Base-by-base conservation (phyloP, 1,140 invertebrate genomes). In the Plodia interpunctella region DNA sequence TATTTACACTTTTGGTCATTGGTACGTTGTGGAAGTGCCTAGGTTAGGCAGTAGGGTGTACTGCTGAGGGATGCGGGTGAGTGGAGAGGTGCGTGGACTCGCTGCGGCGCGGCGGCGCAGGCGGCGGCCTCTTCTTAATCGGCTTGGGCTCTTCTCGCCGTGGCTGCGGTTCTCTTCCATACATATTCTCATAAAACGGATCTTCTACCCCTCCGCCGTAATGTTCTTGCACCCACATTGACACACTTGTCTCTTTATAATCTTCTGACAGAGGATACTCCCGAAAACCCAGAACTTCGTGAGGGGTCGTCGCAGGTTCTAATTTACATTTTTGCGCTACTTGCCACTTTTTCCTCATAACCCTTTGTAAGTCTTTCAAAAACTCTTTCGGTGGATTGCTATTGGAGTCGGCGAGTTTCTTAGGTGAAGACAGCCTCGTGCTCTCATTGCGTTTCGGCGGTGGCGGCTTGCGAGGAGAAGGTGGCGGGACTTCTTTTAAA, bases 321-420 rank as follows among this genome's bases (percentile, higher is more conserved):
- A 94, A 79, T 84, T 96, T 96, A 76, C 97, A 97, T 73, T 97
- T 97, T 67, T 98, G 96, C 0, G 96, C 96, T 0, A 97, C 96
- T 78, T 97, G 96, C 96, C 97, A 97, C 74, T 98, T 98, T 68
- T 97, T 97, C 53, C 95, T 92, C 95, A 98, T 97, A 0, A 98
- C 96, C 51, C 96, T 90, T 69, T 98, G 96, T 6, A 98, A 89
- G 84, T 98, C 96, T 76, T 94, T 94, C 8, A 98, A 88, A 71
- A 98, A 98, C 50, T 96, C 95, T 4, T 93, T 92, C 0, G 96
- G 95, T 1, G 96, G 96, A 70, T 96, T 94, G 59, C 92, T 93
- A 28, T 92, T 91, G 0, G 94, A 94, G 20, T 94, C 93, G 0
- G 92, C 91, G 15, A 95, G 88, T 63, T 95, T 95, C 67, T 94